Conservation (phyloP, 1,140 invertebrate species). For the Diachasma alloeum region DNA sequence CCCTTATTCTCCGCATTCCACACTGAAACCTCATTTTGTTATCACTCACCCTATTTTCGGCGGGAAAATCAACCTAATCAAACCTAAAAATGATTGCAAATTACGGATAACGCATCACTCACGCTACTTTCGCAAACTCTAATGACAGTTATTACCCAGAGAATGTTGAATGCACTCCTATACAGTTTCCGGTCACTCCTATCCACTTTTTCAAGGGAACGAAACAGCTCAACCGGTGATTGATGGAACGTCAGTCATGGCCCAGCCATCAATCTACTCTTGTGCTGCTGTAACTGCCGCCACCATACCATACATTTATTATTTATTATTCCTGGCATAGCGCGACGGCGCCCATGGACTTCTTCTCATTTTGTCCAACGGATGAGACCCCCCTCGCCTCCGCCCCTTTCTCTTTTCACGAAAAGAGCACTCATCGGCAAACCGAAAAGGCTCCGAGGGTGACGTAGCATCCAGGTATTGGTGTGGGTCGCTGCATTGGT, state of each 20-base stretch:
- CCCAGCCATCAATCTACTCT: slow-evolving; percentile 61
- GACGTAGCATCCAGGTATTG: slow-evolving; percentile 50
- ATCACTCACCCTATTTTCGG: too few species aligned
- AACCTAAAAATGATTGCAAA: background rate
- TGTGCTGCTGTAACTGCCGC: slow-evolving; percentile 5
- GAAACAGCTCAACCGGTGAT: slow-evolving; percentile 46
- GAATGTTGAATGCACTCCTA: background rate
- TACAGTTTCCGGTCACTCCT: slow-evolving; percentile 11
- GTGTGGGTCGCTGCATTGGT: background rate
- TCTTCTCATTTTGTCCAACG: slow-evolving; percentile 30
- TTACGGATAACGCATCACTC: too few species aligned
- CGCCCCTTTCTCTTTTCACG: background rate
- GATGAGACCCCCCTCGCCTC: background rate
- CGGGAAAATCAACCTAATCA: background rate
- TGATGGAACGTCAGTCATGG: slow-evolving; percentile 65
- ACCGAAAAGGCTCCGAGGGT: slow-evolving; percentile 31
- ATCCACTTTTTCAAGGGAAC: background rate
- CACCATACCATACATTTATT: slow-evolving; percentile 48
- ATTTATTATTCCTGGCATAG: slow-evolving; percentile 62
- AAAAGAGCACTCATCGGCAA: slow-evolving; percentile 13
- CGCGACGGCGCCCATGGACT: slow-evolving; percentile 33
- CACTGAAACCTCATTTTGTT: too few species aligned
- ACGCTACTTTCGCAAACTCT: background rate
- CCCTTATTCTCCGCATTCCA: too few species aligned
- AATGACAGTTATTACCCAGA: background rate